These are phyloP conservation scores for Dicycla oo DNA, from an alignment of 2,888 invertebrate species.

Conservation along the genomic window DNA sequence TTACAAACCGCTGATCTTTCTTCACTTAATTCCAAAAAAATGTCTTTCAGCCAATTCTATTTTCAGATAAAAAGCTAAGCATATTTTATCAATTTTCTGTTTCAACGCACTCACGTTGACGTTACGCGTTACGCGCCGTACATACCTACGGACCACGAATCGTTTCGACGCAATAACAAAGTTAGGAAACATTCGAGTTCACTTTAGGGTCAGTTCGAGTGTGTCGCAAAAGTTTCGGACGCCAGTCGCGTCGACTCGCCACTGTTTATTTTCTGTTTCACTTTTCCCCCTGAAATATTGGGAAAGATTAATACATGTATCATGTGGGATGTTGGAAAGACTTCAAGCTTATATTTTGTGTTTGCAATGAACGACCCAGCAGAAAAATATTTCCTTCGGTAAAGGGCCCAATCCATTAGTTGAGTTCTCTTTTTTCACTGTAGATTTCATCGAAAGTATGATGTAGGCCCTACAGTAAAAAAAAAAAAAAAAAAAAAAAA, in stretches of 20 bases:
- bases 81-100: not conserved
- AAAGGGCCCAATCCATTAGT: not conserved
- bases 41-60: not conserved
- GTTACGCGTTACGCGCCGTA: not conserved
- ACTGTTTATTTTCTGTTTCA: conserved; percentile 65
- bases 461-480: too few species aligned
- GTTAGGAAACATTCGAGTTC: conserved; percentile 74
- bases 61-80: not conserved
- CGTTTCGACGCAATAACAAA: conserved; percentile 76
- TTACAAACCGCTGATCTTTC: not conserved
- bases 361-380: not conserved
- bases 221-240: conserved; percentile 67
- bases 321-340: conserved; percentile 14
- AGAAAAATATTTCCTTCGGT: not conserved
- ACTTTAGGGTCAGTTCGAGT: conserved; percentile 76
- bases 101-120: not conserved
- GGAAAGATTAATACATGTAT: conserved; percentile 42
- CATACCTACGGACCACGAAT: conserved; percentile 20
- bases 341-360: conserved; percentile 9
- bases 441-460: not conserved
- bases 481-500: too few species aligned
- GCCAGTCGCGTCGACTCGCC: conserved; percentile 37
- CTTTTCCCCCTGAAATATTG: conserved; percentile 50
- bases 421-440: not conserved
- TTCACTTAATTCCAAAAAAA: not conserved